Evolutionary conservation across 2,797 vertebrate genomes (phyloP).

Genomic region (Holocentrus rufus): DNA sequence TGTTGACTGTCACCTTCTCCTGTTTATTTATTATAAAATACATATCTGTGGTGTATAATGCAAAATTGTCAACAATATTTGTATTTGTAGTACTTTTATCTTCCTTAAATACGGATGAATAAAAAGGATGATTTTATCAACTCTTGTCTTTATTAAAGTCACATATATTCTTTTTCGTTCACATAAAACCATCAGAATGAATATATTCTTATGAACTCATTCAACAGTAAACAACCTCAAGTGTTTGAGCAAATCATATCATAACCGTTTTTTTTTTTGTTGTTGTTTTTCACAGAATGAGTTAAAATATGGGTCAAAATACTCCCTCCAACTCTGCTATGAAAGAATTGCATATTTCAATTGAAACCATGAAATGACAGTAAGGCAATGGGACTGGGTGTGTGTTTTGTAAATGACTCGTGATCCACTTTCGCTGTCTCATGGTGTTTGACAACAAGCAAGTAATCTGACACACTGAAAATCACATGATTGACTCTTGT

Average conservation of each 20-base stretch:
- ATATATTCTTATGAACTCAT: neutral
- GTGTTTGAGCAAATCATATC: no score
- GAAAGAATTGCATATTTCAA: neutral
- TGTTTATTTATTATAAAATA: conserved; percentile 36
- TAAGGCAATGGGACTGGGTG: conserved; percentile 33
- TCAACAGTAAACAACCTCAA: neutral
- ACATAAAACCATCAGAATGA: neutral
- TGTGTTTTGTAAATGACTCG: conserved; percentile 32
- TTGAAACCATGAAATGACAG: neutral
- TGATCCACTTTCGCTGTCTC: conserved; percentile 16
- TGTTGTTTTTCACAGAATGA: neutral
- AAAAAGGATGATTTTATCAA: conserved; percentile 25
- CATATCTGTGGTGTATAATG: conserved; percentile 1
- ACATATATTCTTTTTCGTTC: neutral
- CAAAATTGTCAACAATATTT: neutral
- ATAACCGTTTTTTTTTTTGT: neutral
- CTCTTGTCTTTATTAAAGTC: neutral
- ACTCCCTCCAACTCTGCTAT: neutral
- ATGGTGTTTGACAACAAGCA: conserved; percentile 7
- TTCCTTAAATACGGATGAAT: conserved; percentile 28
- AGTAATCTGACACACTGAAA: conserved; percentile 4
- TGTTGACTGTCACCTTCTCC: neutral
- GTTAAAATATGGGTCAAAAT: conserved; percentile 11
- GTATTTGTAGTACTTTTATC: neutral
- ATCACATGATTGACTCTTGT: conserved; percentile 29